Conservation (phyloP, 2,113 vertebrate species). For the Bombycilla garrulus region DNA sequence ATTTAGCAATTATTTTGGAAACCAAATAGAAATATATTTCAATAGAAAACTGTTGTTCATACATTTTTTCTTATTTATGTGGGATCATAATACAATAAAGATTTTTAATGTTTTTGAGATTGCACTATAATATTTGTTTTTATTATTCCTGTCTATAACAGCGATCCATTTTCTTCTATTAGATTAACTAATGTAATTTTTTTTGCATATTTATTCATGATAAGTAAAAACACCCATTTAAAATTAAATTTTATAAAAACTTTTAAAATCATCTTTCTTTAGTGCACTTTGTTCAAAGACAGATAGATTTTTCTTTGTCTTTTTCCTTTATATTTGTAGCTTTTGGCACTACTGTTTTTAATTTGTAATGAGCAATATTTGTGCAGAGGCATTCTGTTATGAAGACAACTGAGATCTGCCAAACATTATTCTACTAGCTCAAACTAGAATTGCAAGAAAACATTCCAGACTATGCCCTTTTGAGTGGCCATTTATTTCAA, state of each 20-base stretch:
- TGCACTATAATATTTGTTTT: background rate
- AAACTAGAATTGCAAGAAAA: constrained; percentile 8
- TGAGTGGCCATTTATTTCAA: constrained; percentile 5
- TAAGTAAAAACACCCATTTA: background rate
- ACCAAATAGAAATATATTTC: background rate
- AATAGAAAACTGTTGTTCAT: background rate
- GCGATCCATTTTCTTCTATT: background rate
- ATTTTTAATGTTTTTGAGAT: background rate
- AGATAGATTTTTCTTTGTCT: background rate
- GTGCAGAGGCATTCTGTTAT: constrained; percentile 6
- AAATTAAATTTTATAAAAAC: background rate
- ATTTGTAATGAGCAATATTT: constrained; percentile 48
- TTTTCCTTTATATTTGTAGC: background rate
- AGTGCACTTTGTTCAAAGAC: background rate
- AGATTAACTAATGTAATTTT: background rate
- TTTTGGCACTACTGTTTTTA: constrained; percentile 26
- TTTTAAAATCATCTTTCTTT: background rate
- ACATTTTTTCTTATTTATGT: background rate
- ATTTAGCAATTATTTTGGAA: background rate
- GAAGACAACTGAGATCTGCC: constrained; percentile 16
- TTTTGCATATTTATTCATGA: background rate
- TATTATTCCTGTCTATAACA: background rate
- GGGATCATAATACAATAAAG: background rate
- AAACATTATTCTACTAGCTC: constrained; percentile 25
- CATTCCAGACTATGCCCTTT: constrained; percentile 33